Evolutionary conservation across 2,888 invertebrate species (phyloP), one percentile per base, ranked within the genome.

Genomic region (Mallateleia sp.): DNA sequence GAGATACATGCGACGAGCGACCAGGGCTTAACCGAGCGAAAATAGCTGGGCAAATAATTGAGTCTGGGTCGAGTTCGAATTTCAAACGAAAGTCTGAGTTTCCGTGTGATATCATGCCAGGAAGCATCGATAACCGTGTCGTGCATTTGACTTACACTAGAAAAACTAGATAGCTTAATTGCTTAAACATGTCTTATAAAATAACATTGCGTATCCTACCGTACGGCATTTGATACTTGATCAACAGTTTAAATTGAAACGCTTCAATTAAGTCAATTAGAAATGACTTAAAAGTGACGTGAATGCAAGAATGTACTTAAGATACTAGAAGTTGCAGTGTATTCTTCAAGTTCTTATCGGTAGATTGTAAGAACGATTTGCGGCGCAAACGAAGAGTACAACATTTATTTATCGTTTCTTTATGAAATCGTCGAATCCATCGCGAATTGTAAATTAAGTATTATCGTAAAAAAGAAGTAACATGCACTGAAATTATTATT

Each of bases 51-150:
- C 75, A 42, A 78, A 72, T 25, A 58, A 69, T 45, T 52, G 28
- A 58, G 28, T 74, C 60, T 34, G 24, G 22, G 50, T 81, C 64
- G 62, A 71, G 52, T 62, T 52, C 74, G 60, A 81, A 75, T 75
- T 77, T 78, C 75, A 15, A 78, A 82, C 56, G 42, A 69, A 86
- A 87, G 83, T 85, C 83, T 81, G 83, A 81, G 80, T 82, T 84
- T 82, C 24, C 72, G 72, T 66, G 81, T 60, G 45, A 72, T 72
- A 72, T 78, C 71, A 81, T 72, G 71, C 71, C 77, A 77, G 15
- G 45, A 75, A 56, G 66, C 62, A 58, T 82, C 54, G 34, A 77
- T 66, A 66, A 69, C 38, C 60, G 62, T 45, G 25, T 77, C 71
- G 25, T 28, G 28, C 28, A 66, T 42, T 78, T 56, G 60, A 75